A percentile compares a stretch with the other conserved stretches of the same genome.
Evolutionary conservation across 1,140 invertebrate genomes (phyloP).

Genomic region (Phymastichus coffea): DNA sequence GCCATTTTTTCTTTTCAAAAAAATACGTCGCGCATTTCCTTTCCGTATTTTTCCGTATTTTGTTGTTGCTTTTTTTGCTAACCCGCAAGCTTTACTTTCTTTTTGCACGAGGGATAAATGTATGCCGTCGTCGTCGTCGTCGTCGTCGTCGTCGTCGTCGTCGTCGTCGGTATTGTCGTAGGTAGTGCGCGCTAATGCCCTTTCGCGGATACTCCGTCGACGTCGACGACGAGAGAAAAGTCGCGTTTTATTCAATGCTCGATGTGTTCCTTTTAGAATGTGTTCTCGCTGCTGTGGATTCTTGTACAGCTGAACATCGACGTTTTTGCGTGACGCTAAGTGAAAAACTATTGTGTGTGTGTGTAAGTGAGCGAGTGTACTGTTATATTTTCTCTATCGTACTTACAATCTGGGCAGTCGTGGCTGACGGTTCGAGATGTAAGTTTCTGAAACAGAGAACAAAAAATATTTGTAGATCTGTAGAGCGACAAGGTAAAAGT

Average conservation of each 20-base stretch:
- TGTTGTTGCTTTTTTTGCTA: background rate
- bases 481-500: too few species aligned
- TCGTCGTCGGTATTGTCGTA: background rate
- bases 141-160: background rate
- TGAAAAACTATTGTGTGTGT: too few species aligned
- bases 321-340: too few species aligned
- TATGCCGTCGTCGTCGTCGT: background rate
- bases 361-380: too few species aligned
- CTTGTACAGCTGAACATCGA: slow-evolving; percentile 7
- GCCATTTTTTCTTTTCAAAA: slow-evolving; percentile 26
- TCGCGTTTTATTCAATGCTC: slow-evolving; percentile 9
- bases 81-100: background rate
- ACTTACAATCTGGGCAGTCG: slow-evolving; percentile 53
- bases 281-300: background rate
- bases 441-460: slow-evolving; percentile 46
- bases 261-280: slow-evolving; percentile 5
- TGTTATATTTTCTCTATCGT: slow-evolving; percentile 16
- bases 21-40: slow-evolving; percentile 18
- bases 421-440: slow-evolving; percentile 49
- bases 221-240: background rate
- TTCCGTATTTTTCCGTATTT: background rate
- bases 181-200: background rate
- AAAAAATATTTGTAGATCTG: too few species aligned
- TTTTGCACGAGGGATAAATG: slow-evolving; percentile 1
- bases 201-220: background rate